A percentile compares a stretch with the other conserved stretches of the same genome.
phyloP scores from a whole-genome alignment of 2,888 invertebrate genomes.

The Leptopilina myrica region DNA sequence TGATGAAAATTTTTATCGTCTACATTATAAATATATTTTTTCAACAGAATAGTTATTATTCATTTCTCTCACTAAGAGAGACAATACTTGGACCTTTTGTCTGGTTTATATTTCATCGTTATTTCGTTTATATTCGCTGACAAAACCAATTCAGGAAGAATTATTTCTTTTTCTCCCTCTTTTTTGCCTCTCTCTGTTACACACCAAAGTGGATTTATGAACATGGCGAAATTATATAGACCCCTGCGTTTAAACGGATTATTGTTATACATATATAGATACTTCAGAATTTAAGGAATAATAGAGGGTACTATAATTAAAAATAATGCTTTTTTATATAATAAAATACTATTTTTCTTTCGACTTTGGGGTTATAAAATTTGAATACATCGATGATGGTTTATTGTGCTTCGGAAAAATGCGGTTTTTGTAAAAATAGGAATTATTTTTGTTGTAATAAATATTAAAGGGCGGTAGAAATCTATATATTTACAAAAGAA shows the following conservation, averaged over 20 bases:
- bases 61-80: slow-evolving; percentile 7
- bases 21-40: too few relatives aligned
- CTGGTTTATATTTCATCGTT: slow-evolving; percentile 68
- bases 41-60: too few relatives aligned
- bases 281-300: background rate
- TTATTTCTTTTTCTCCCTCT: slow-evolving; percentile 54
- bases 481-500: too few relatives aligned
- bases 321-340: background rate
- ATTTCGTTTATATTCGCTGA: slow-evolving; percentile 65
- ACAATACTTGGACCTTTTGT: slow-evolving; percentile 1
- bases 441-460: too few relatives aligned
- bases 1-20: background rate
- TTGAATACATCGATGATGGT: slow-evolving; percentile 25
- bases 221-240: slow-evolving; percentile 4
- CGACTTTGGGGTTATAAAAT: background rate
- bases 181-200: background rate
- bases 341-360: background rate
- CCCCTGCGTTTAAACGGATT: slow-evolving; percentile 16
- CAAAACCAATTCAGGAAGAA: slow-evolving; percentile 64
- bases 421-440: too few relatives aligned
- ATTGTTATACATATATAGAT: background rate
- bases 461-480: too few relatives aligned
- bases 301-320: background rate
- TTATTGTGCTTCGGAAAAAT: too few relatives aligned
- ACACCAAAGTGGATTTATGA: slow-evolving; percentile 34